Evolutionary conservation across 2,888 invertebrate species (phyloP).

Genomic region (Argyresthia albistria): DNA sequence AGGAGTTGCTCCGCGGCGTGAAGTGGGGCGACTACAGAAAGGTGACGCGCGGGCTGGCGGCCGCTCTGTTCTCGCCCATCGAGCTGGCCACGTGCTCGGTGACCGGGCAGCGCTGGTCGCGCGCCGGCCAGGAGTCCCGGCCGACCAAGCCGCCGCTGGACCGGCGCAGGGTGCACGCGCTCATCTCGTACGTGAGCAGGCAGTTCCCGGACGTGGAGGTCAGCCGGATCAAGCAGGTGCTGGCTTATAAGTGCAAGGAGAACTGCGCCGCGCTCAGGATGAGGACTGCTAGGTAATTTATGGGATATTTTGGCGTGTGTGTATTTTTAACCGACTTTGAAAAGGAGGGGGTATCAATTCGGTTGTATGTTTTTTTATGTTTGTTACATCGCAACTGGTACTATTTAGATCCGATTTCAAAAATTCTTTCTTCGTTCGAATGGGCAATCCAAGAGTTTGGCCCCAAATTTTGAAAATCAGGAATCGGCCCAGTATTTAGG

Average conservation of each 20-base stretch:
- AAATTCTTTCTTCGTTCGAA: no score
- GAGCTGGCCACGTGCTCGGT: constrained; percentile 83
- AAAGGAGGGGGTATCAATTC: no score
- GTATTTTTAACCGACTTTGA: no score
- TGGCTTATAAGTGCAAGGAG: constrained; percentile 85
- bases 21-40: constrained; percentile 84
- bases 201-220: constrained; percentile 82
- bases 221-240: constrained; percentile 82
- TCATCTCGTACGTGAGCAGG: constrained; percentile 81
- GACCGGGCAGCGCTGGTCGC: constrained; percentile 83
- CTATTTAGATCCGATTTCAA: no score
- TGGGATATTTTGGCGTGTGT: no score
- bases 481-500: no score
- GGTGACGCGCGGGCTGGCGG: constrained; percentile 80
- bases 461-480: no score
- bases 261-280: constrained; percentile 82
- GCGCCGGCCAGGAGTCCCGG: constrained; percentile 79
- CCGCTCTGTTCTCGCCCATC: constrained; percentile 81
- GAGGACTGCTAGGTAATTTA: constrained; percentile 77
- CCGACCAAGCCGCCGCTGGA: constrained; percentile 84
- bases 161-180: constrained; percentile 80
- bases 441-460: no score
- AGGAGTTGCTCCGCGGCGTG: constrained; percentile 78
- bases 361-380: no score
- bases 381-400: no score